A percentile compares a stretch with the other conserved stretches of the same genome.
Evolutionary conservation across 2,113 vertebrate species (phyloP).

Genomic region (Dendrocopos noguchii): DNA sequence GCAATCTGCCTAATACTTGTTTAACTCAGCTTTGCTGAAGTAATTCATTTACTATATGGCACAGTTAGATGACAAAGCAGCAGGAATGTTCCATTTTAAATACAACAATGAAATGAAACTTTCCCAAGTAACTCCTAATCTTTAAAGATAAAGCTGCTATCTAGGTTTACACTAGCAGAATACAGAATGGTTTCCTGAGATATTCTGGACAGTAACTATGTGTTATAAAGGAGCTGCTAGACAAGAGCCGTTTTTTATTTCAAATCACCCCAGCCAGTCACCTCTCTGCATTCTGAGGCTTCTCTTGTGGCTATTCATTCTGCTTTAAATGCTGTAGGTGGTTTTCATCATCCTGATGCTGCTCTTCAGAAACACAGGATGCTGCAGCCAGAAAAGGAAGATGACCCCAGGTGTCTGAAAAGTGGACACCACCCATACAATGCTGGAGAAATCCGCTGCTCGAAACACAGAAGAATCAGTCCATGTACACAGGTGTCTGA

Average conservation of each 20-base stretch:
- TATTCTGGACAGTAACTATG: conserved; percentile 49
- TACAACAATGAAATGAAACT: conserved; percentile 65
- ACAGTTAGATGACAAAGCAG: conserved; percentile 40
- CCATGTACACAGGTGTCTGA: fast-evolving
- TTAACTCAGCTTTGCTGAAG: conserved; percentile 35
- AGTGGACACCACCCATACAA: background rate
- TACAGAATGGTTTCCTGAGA: conserved; percentile 62
- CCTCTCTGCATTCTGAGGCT: conserved; percentile 30
- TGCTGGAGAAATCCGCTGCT: background rate
- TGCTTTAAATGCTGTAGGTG: background rate
- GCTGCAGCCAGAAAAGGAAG: background rate
- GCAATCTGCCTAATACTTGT: conserved; percentile 55
- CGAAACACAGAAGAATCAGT: background rate
- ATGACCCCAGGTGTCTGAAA: background rate
- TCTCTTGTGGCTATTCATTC: background rate
- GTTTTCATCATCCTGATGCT: background rate
- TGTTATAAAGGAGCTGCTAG: conserved; percentile 50
- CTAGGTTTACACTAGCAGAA: conserved; percentile 50
- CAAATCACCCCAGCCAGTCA: conserved; percentile 53
- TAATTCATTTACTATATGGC: conserved; percentile 59
- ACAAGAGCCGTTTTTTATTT: conserved; percentile 67
- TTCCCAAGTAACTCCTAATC: conserved; percentile 61
- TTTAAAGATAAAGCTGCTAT: conserved; percentile 64
- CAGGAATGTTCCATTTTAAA: conserved; percentile 42
- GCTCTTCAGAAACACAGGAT: background rate